Conservation (phyloP, 2,797 vertebrate species). For the Pagetopsis macropterus region DNA sequence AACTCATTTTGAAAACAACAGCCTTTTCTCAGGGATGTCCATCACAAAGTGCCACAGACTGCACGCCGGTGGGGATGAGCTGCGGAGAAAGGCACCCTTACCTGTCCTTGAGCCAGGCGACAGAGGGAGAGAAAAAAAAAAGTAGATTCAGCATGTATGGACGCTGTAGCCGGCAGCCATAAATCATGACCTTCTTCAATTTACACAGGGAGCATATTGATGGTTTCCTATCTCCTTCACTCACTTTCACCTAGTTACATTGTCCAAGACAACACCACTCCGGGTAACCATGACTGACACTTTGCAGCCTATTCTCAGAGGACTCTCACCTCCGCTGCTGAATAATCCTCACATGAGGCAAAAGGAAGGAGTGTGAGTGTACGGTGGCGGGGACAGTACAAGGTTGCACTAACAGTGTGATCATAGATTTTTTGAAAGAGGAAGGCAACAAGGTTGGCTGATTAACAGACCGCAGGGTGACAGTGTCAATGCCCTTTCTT, state of each 20-base stretch:
- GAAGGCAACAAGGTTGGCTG: constrained; percentile 57
- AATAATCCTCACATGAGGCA: constrained; percentile 64
- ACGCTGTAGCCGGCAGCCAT: constrained; percentile 68
- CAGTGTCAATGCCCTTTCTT: constrained; percentile 40
- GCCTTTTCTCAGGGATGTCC: constrained; percentile 58
- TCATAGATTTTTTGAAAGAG: constrained; percentile 66
- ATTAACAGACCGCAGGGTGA: constrained; percentile 51
- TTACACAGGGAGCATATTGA: constrained; percentile 82
- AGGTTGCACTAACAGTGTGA: constrained; percentile 62
- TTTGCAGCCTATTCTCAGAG: constrained; percentile 72
- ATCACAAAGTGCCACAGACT: constrained; percentile 71
- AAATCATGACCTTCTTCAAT: constrained; percentile 84
- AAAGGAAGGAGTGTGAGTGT: constrained; percentile 22
- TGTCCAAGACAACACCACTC: constrained; percentile 73
- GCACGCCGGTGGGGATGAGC: constrained; percentile 61
- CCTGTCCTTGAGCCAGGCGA: constrained; percentile 80
- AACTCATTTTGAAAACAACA: constrained; percentile 62
- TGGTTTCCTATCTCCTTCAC: constrained; percentile 79
- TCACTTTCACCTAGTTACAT: constrained; percentile 79
- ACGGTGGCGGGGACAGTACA: constrained; percentile 34
- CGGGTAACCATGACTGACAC: constrained; percentile 76
- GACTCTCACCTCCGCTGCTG: constrained; percentile 65
- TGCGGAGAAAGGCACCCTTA: constrained; percentile 76
- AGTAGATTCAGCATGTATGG: constrained; percentile 82
- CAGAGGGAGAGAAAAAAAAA: constrained; percentile 48